These are phyloP conservation scores for Acanthisitta chloris DNA, from an alignment of 2,113 vertebrate genomes.

Conservation along the genomic window DNA sequence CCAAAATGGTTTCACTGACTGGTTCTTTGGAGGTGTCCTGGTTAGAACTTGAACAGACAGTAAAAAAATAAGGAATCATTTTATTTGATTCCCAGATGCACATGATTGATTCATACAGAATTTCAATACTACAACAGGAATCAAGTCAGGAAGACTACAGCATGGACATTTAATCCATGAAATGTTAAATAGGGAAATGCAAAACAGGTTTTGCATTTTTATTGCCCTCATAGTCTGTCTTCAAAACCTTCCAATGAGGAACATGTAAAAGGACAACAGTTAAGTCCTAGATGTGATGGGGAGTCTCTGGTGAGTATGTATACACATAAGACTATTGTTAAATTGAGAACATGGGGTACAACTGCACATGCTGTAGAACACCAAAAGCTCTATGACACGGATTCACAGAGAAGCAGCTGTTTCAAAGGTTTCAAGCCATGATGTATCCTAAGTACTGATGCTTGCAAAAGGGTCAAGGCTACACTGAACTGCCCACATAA, in stretches of 20 bases:
- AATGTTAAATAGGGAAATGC: neutral
- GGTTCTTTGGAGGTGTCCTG: no score
- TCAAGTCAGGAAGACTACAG: neutral
- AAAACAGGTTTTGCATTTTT: neutral
- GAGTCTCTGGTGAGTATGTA: neutral
- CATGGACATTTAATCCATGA: neutral
- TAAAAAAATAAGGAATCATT: neutral
- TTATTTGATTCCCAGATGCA: neutral
- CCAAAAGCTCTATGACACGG: neutral
- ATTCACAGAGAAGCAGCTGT: neutral
- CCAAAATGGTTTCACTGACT: neutral
- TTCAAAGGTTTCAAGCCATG: neutral
- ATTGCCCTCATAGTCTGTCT: neutral
- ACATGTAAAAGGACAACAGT: accelerated
- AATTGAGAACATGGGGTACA: neutral
- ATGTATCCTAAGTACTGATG: neutral
- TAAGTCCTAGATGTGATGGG: neutral
- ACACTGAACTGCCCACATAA: neutral
- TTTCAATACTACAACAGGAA: neutral
- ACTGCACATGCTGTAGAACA: neutral
- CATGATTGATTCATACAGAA: neutral
- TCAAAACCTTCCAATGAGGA: neutral
- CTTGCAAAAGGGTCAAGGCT: neutral
- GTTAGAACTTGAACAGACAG: neutral
- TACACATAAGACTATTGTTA: neutral